These are phyloP conservation scores for Spheniscus humboldti DNA, from an alignment of 2,797 vertebrate genomes.

Conservation along the genomic window DNA sequence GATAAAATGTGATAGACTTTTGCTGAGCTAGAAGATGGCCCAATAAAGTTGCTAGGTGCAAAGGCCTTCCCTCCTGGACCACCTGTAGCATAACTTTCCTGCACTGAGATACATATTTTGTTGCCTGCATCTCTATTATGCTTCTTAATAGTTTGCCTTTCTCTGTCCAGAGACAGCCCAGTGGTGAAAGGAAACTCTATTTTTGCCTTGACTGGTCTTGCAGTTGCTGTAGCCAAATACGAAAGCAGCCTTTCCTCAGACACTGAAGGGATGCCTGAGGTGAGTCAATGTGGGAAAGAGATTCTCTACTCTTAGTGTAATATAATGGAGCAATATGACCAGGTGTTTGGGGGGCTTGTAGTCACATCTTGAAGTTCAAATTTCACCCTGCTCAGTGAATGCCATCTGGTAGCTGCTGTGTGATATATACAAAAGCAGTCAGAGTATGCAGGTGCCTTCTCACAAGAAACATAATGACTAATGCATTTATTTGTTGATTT, in stretches of 20 bases:
- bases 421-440: not conserved
- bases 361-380: not conserved
- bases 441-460: not conserved
- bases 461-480: not conserved
- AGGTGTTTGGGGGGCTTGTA: not conserved
- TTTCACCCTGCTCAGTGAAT: not conserved
- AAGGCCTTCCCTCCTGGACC: not conserved
- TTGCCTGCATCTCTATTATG: not conserved
- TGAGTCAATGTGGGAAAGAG: slow-evolving; percentile 57
- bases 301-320: not conserved
- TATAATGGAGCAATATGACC: not conserved
- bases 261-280: slow-evolving; percentile 75
- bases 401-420: not conserved
- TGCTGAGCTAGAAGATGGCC: not conserved
- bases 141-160: not conserved
- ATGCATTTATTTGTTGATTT: not conserved
- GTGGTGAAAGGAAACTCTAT: slow-evolving; percentile 94
- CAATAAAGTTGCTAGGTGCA: not conserved
- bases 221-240: slow-evolving; percentile 83
- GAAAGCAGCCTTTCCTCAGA: slow-evolving; percentile 86
- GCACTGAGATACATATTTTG: not conserved
- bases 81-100: not conserved
- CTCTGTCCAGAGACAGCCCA: slow-evolving; percentile 85
- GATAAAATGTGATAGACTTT: not conserved
- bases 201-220: slow-evolving; percentile 88